These are phyloP conservation scores for Uropetala carovei DNA, from an alignment of 2,888 invertebrate species.

Conservation along the genomic window DNA sequence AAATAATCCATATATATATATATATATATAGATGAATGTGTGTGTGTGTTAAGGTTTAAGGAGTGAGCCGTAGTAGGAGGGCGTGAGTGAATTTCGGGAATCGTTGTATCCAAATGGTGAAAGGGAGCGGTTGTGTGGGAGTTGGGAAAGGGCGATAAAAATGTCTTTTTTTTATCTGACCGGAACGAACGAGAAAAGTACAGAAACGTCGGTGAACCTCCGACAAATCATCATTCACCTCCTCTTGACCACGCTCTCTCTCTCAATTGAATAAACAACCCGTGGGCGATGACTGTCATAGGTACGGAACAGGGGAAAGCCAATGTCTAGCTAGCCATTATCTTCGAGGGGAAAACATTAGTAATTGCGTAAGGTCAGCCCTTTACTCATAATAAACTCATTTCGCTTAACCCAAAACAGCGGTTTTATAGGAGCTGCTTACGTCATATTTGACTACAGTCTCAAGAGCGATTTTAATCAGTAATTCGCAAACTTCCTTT, in stretches of 20 bases:
- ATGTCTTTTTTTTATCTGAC: background rate
- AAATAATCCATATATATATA: no score
- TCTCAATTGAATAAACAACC: no score
- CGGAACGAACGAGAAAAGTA: constrained; percentile 21
- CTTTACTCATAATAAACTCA: no score
- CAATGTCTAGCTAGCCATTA: background rate
- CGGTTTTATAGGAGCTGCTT: no score
- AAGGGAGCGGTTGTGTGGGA: no score
- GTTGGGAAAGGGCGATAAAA: background rate
- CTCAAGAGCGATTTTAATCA: no score
- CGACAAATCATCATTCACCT: constrained; percentile 22
- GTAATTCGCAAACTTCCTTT: no score
- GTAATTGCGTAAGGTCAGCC: background rate
- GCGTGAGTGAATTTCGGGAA: background rate
- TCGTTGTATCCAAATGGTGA: background rate
- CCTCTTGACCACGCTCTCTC: background rate
- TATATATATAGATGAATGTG: background rate
- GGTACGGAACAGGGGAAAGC: background rate
- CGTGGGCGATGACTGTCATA: background rate
- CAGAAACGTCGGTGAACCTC: background rate
- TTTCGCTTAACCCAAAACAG: no score
- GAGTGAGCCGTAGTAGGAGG: background rate
- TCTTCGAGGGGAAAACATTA: background rate
- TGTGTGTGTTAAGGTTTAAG: background rate
- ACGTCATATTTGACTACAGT: no score